A percentile compares a stretch with the other conserved stretches of the same genome.
Evolutionary conservation across 2,888 invertebrate genomes (phyloP).

Genomic region (Drosophila hawaiiensis): DNA sequence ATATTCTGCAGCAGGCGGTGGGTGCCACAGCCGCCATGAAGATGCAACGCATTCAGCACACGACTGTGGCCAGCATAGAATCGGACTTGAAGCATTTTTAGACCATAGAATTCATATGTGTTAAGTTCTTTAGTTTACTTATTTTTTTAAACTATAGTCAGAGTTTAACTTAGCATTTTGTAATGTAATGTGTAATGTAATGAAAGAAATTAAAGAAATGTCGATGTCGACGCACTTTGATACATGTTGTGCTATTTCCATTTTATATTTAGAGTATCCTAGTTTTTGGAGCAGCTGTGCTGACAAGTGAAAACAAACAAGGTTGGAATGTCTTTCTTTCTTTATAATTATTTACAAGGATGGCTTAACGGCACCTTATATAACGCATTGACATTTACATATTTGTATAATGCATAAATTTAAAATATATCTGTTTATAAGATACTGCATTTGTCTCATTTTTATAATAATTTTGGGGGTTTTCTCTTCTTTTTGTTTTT

Average conservation of each 20-base stretch:
- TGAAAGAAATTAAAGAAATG: slow-evolving; percentile 24
- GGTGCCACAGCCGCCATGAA: slow-evolving; percentile 71
- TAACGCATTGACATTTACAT: slow-evolving; percentile 76
- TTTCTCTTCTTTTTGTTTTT: slow-evolving; percentile 1
- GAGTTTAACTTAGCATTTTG: slow-evolving; percentile 35
- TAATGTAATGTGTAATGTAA: slow-evolving; percentile 30
- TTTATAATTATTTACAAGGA: slow-evolving; percentile 85
- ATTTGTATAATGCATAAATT: slow-evolving; percentile 66
- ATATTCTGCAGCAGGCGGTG: slow-evolving; percentile 76
- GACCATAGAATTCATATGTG: slow-evolving; percentile 17
- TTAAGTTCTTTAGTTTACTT: slow-evolving; percentile 25
- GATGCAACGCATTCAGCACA: slow-evolving; percentile 57
- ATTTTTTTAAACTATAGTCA: slow-evolving; percentile 11
- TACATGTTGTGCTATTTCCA: slow-evolving; percentile 3
- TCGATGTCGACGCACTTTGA: slow-evolving; percentile 41
- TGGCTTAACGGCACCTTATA: slow-evolving; percentile 82
- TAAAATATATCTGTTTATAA: slow-evolving; percentile 67
- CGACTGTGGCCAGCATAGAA: slow-evolving; percentile 45
- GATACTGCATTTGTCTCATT: slow-evolving; percentile 58
- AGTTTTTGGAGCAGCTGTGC: background rate
- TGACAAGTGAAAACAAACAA: slow-evolving; percentile 78
- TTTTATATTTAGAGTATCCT: background rate
- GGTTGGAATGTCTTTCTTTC: slow-evolving; percentile 85
- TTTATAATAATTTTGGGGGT: slow-evolving; percentile 36
- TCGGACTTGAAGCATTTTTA: slow-evolving; percentile 62